Percentiles rank a stretch among this genome's conserved stretches.
Conservation (phyloP, 2,113 vertebrate species). For the Cottus gobio region DNA sequence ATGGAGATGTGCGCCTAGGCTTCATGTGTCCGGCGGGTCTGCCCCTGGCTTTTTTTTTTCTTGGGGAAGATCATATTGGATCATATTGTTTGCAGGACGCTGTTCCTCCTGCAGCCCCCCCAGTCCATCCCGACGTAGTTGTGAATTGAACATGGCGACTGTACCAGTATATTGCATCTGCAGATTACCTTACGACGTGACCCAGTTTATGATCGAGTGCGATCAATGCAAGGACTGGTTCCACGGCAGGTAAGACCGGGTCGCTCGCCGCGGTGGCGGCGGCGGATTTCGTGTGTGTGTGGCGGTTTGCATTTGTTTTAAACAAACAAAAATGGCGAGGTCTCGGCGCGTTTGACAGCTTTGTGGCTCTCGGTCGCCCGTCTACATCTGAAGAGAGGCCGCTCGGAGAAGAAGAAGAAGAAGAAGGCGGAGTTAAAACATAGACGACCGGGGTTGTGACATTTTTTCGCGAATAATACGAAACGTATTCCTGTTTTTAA, state of each 20-base stretch:
- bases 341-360: constrained; percentile 77
- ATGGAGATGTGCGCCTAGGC: constrained; percentile 69
- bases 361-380: constrained; percentile 77
- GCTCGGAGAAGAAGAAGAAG: constrained; percentile 83
- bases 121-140: constrained; percentile 85
- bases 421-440: constrained; percentile 86
- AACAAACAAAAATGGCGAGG: constrained; percentile 77
- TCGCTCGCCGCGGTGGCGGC: constrained; percentile 4
- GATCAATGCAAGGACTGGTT: constrained; percentile 98
- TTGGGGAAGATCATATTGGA: constrained; percentile 79
- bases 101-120: constrained; percentile 83
- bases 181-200: constrained; percentile 98
- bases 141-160: constrained; percentile 97
- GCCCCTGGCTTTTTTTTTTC: constrained; percentile 76
- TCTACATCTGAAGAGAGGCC: constrained; percentile 82
- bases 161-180: constrained; percentile 98
- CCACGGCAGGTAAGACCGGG: constrained; percentile 91
- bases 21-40: constrained; percentile 78
- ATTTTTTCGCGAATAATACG: constrained; percentile 75
- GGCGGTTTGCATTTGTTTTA: constrained; percentile 55
- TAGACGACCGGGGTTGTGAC: constrained; percentile 72
- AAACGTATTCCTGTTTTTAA: constrained; percentile 55
- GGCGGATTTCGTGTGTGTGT: neutral
- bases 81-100: constrained; percentile 83
- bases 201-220: constrained; percentile 99